Percentiles rank a stretch among this genome's conserved stretches.
Conservation (phyloP, 2,797 vertebrate species). For the Hybognathus amarus region DNA sequence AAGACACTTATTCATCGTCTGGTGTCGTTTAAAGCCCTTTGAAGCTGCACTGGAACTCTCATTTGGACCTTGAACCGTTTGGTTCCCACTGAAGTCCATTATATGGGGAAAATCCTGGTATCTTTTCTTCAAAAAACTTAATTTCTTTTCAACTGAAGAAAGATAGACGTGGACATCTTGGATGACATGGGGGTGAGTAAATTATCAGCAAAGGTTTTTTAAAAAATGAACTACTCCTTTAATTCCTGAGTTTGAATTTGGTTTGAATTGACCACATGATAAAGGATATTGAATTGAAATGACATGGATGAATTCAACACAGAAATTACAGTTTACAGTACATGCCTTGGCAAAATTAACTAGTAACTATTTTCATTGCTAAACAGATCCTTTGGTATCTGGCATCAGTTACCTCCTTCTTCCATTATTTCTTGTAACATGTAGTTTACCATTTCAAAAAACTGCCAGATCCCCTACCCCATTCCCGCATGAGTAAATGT, state of each 20-base stretch:
- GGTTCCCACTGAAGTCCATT: too few relatives aligned
- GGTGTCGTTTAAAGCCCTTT: too few relatives aligned
- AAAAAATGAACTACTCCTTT: too few relatives aligned
- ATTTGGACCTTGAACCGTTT: too few relatives aligned
- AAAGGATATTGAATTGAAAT: background rate
- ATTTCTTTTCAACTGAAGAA: too few relatives aligned
- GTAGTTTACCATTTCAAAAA: slow-evolving; percentile 36
- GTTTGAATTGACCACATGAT: background rate
- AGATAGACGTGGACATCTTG: too few relatives aligned
- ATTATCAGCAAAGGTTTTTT: too few relatives aligned
- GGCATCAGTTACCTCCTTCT: slow-evolving; percentile 11
- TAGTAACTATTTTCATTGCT: background rate
- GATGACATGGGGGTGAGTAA: too few relatives aligned
- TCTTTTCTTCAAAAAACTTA: too few relatives aligned
- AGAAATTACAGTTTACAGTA: background rate
- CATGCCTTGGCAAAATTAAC: background rate
- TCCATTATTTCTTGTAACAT: slow-evolving; percentile 28
- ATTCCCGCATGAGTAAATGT: slow-evolving; percentile 41
- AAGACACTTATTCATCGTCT: too few relatives aligned
- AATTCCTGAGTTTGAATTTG: slow-evolving; percentile 14
- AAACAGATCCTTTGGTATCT: slow-evolving; percentile 17
- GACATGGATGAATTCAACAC: background rate
- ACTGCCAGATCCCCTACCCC: slow-evolving; percentile 45
- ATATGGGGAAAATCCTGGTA: too few relatives aligned
- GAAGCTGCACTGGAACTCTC: too few relatives aligned